Evolutionary conservation across 2,113 vertebrate genomes (phyloP).

Genomic region (Syngnathus typhle): DNA sequence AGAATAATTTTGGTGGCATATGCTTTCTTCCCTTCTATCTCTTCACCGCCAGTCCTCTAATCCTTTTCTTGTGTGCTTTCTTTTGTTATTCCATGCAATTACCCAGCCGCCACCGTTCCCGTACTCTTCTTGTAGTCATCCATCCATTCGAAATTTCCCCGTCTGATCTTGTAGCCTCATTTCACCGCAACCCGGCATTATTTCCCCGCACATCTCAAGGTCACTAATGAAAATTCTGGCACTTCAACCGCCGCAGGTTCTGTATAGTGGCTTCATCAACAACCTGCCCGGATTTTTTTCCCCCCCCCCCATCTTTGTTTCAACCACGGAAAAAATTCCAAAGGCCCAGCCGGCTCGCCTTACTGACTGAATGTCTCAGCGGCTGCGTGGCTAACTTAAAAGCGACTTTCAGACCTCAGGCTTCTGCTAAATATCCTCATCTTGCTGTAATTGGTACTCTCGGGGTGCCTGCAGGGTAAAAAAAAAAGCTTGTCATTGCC

Average conservation of each 20-base stretch:
- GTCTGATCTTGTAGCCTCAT: not conserved
- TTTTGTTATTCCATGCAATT: not conserved
- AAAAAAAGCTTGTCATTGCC: slow-evolving; percentile 21
- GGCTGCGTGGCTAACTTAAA: slow-evolving; percentile 44
- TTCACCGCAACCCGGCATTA: not conserved
- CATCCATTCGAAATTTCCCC: not conserved
- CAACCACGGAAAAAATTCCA: slow-evolving; percentile 48
- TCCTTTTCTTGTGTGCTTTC: not conserved
- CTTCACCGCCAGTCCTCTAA: not conserved
- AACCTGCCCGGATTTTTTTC: slow-evolving; percentile 24
- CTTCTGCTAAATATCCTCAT: slow-evolving; percentile 41
- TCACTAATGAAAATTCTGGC: slow-evolving; percentile 5
- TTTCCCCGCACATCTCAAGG: slow-evolving; percentile 10
- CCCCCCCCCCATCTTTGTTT: slow-evolving; percentile 20
- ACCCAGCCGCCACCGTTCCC: not conserved
- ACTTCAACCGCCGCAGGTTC: slow-evolving; percentile 20
- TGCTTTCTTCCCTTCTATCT: not conserved
- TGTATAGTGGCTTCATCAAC: slow-evolving; percentile 16
- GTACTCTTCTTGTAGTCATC: not conserved
- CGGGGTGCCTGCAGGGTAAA: slow-evolving; percentile 17
- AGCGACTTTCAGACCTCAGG: slow-evolving; percentile 52
- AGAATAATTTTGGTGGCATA: not conserved
- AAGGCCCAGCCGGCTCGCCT: slow-evolving; percentile 23
- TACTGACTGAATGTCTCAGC: slow-evolving; percentile 45
- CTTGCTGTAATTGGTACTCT: slow-evolving; percentile 51